Evolutionary conservation across 2,113 vertebrate genomes (phyloP), one percentile per base, ranked within the genome.

Genomic region (Bujurquina vittata): DNA sequence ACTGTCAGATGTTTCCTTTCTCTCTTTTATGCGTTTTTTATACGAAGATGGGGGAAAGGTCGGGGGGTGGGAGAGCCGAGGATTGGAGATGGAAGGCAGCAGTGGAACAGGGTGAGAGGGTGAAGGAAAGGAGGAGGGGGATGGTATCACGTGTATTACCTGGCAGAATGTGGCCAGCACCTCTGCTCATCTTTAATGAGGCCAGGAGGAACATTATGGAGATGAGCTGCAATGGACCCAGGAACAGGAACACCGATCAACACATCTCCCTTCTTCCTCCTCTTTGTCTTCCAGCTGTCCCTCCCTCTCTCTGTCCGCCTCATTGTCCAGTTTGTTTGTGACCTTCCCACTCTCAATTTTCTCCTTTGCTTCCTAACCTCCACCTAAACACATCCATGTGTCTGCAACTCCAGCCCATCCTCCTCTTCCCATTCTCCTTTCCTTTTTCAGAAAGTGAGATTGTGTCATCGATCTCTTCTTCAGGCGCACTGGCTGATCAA

Each of bases 1-100:
- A 91, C 84, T 90, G 91, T 94, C 91, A 92, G 90, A 90, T 89
- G 88, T 92, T 90, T 57, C 81, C 85, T 89, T 94, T 92, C 93
- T 93, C 87, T 90, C 84, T 85, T 77, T 72, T 69, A 60, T 81
- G 81, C 31, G 26, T 62, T 91, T 91, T 85, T 89, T 88, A 92
- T 83, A 74, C 11, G 69, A 77, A 77, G 87, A 85, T 80, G 83
- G 85, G 81, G 78, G 84, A 58, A 83, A 86, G 82, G 87, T 87
- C 14, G 58, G 65, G 74, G 80, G 58, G 82, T 33, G 76, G 69
- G 85, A 81, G 75, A 79, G 65, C 22, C 33, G 80, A 56, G 14
- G 79, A 62, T 20, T 0, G 8, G 69, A 84, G 79, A 88, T 56
- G 43, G 78, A 83, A 84, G 76, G 69, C 5, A 11, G 62, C 5